Evolutionary conservation across 2,888 invertebrate species (phyloP).

Genomic region (Pycnomerus fuliginosus): DNA sequence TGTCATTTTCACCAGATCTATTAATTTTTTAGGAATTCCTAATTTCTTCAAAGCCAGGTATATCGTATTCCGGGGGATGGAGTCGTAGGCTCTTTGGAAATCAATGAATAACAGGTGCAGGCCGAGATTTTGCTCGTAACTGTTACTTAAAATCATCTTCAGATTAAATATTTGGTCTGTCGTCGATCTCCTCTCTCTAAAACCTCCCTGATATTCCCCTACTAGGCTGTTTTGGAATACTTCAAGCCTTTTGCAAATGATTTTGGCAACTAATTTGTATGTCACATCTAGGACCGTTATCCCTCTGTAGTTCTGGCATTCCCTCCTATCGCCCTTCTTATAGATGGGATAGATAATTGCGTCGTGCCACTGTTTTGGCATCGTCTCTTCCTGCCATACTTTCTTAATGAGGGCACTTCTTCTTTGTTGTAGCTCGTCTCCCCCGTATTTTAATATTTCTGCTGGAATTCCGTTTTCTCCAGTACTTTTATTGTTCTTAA

Average conservation of each 20-base stretch:
- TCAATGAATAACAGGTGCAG: neutral
- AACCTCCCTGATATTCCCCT: neutral
- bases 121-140: neutral
- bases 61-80: neutral
- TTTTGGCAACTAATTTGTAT: no score
- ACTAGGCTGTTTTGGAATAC: no score
- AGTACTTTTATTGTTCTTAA: neutral
- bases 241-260: no score
- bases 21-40: no score
- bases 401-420: neutral
- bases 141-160: neutral
- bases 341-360: neutral
- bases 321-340: no score
- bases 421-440: no score
- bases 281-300: neutral
- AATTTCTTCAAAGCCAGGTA: neutral
- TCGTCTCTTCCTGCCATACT: neutral
- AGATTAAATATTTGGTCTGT: neutral
- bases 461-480: neutral
- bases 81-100: neutral
- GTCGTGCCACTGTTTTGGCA: neutral
- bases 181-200: neutral
- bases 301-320: neutral
- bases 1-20: no score
- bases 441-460: no score